Conservation (phyloP, 2,113 vertebrate species). For the Melospiza georgiana region DNA sequence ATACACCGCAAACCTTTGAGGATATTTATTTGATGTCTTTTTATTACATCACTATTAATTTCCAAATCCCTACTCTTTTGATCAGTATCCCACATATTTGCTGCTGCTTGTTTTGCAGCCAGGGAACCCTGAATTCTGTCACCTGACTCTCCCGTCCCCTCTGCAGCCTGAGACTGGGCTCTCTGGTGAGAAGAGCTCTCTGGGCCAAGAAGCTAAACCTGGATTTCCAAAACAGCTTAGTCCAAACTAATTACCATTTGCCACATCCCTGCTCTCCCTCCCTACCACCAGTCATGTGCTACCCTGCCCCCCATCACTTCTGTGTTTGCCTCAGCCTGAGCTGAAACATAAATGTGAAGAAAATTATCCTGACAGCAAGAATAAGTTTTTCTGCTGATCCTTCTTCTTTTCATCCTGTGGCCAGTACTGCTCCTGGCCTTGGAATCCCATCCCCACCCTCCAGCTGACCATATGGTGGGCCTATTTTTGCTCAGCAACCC, state of each 20-base stretch:
- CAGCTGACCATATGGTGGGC: slow-evolving; percentile 23
- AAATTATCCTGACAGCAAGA: neutral
- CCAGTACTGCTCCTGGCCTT: neutral
- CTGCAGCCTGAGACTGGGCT: neutral
- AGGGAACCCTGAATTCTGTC: neutral
- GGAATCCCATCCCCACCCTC: neutral
- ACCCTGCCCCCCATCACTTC: neutral
- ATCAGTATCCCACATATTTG: neutral
- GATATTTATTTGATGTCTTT: neutral
- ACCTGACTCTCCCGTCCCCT: neutral
- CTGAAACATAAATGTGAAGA: neutral
- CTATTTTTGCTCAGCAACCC: slow-evolving; percentile 24
- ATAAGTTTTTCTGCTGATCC: neutral
- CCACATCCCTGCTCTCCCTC: neutral
- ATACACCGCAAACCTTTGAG: neutral
- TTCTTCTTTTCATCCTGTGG: neutral
- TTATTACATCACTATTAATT: neutral
- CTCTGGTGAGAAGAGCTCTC: neutral
- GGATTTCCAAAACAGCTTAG: neutral
- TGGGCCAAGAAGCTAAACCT: neutral
- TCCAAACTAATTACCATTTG: neutral
- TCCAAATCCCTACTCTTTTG: neutral
- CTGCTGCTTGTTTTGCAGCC: neutral
- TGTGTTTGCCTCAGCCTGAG: neutral
- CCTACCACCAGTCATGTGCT: neutral